phyloP scores from a whole-genome alignment of 1,140 invertebrate species.

The Drosophila sucinea region DNA sequence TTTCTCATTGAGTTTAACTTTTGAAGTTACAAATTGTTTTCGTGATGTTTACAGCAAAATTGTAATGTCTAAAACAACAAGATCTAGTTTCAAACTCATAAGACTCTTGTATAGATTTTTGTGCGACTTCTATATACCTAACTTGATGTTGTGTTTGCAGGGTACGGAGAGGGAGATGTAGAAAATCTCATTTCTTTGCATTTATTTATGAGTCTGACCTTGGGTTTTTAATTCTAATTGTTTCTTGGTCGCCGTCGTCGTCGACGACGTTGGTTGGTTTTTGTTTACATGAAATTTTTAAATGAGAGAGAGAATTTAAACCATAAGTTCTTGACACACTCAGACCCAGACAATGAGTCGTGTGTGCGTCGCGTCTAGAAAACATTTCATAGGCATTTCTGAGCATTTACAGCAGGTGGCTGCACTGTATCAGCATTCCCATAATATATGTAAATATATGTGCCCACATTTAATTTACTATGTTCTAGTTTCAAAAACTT shows the following conservation, averaged over 20 bases:
- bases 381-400: conserved; percentile 11
- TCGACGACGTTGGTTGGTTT: conserved; percentile 15
- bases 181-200: conserved; percentile 41
- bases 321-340: conserved; percentile 67
- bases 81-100: too few relatives aligned
- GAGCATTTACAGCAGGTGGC: conserved; percentile 11
- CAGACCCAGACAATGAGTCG: conserved; percentile 41
- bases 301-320: conserved; percentile 36
- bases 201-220: conserved; percentile 47
- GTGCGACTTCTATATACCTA: too few relatives aligned
- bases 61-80: too few relatives aligned
- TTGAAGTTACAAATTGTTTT: too few relatives aligned
- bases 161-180: not conserved
- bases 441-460: not conserved
- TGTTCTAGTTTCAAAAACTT: conserved; percentile 1
- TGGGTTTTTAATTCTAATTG: conserved; percentile 54
- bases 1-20: too few relatives aligned
- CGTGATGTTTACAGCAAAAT: too few relatives aligned
- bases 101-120: too few relatives aligned
- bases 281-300: conserved; percentile 40
- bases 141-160: not conserved
- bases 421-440: not conserved
- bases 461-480: not conserved
- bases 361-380: not conserved
- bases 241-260: conserved; percentile 27